Percentiles rank a stretch among this genome's conserved stretches.
Conservation (phyloP, 2,888 invertebrate species). For the Hypselothyrea guttata region DNA sequence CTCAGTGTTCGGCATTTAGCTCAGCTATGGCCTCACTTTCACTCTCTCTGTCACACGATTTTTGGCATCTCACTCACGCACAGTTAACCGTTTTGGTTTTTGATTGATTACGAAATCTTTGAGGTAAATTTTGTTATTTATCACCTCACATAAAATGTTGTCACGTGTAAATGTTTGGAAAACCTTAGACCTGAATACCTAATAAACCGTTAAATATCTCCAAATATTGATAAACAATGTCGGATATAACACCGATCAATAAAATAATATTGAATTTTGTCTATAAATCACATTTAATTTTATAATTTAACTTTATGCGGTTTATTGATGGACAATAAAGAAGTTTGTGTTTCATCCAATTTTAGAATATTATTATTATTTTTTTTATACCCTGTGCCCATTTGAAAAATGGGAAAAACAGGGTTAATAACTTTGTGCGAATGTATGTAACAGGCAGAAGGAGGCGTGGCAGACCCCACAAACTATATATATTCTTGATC, state of each 20-base stretch:
- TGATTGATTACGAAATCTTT: slow-evolving; percentile 59
- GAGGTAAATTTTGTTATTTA: slow-evolving; percentile 28
- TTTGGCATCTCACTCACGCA: slow-evolving; percentile 48
- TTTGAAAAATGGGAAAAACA: too few species aligned
- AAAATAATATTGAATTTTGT: too few species aligned
- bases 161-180: slow-evolving; percentile 17
- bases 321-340: too few species aligned
- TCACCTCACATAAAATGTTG: slow-evolving; percentile 29
- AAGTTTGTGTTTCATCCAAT: background rate
- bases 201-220: background rate
- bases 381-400: too few species aligned
- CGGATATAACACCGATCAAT: background rate
- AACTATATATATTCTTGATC: too few species aligned
- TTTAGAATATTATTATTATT: background rate
- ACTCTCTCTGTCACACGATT: slow-evolving; percentile 8
- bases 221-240: slow-evolving; percentile 9
- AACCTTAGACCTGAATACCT: slow-evolving; percentile 7
- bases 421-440: too few species aligned
- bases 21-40: background rate
- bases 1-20: background rate
- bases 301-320: too few species aligned
- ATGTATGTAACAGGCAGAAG: too few species aligned
- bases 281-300: too few species aligned
- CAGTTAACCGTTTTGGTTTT: slow-evolving; percentile 41
- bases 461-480: too few species aligned